Conservation (phyloP, 1,140 invertebrate genomes). For the Homarus americanus region DNA sequence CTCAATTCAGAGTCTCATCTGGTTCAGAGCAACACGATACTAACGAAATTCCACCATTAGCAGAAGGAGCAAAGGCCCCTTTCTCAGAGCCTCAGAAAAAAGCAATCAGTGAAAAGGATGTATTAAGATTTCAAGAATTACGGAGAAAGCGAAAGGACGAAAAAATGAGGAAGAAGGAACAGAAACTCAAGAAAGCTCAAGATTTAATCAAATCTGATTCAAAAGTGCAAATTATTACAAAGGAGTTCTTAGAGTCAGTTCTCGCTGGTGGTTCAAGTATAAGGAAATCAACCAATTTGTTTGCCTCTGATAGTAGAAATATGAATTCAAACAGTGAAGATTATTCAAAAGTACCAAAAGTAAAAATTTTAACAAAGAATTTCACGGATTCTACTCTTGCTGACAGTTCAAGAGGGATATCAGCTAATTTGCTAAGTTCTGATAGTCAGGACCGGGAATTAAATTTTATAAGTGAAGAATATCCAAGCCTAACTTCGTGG, state of each 20-base stretch:
- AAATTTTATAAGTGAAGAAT: neutral
- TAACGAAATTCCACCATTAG: neutral
- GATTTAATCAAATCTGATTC: constrained; percentile 12
- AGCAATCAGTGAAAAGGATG: neutral
- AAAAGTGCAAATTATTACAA: constrained; percentile 14
- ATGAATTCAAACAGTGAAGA: too few relatives aligned
- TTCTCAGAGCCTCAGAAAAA: neutral
- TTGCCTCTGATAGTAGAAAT: too few relatives aligned
- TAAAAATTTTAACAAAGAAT: constrained; percentile 2
- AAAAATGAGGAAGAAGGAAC: constrained; percentile 19
- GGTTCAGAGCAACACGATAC: neutral
- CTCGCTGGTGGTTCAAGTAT: neutral
- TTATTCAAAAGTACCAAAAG: too few relatives aligned
- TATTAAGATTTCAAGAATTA: neutral
- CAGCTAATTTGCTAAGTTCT: neutral
- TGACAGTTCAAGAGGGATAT: neutral
- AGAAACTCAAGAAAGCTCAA: constrained; percentile 22
- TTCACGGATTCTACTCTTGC: constrained; percentile 6
- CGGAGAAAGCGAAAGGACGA: constrained; percentile 13
- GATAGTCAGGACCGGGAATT: too few relatives aligned
- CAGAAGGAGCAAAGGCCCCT: neutral
- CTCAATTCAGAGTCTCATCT: neutral
- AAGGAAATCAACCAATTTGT: neutral
- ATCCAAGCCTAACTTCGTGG: neutral
- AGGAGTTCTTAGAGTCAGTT: neutral